phyloP scores from a whole-genome alignment of 2,113 vertebrate genomes.

The Garra rufa region DNA sequence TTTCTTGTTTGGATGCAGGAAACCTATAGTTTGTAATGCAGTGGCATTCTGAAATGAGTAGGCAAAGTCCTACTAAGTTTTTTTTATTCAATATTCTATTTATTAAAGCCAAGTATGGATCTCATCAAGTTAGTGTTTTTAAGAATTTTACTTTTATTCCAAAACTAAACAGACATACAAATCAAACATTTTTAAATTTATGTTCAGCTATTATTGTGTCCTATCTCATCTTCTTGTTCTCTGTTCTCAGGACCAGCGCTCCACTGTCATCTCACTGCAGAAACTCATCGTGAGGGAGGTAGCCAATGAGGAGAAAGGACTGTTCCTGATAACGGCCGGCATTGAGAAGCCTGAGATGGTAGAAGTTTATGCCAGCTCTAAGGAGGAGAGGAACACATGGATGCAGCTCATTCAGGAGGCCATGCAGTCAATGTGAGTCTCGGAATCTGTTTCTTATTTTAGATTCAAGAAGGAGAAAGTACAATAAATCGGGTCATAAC shows the following conservation, averaged over 20 bases:
- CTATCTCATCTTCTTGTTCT: neutral
- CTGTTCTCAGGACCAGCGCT: slow-evolving; percentile 85
- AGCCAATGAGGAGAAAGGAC: slow-evolving; percentile 90
- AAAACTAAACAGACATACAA: too few species aligned
- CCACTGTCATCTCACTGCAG: slow-evolving; percentile 91
- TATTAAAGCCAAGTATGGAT: too few species aligned
- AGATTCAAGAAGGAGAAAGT: too few species aligned
- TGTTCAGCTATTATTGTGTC: too few species aligned
- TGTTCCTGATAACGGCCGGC: slow-evolving; percentile 91
- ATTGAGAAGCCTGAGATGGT: slow-evolving; percentile 89
- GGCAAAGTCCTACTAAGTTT: too few species aligned
- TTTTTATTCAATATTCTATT: too few species aligned
- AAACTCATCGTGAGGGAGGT: slow-evolving; percentile 91
- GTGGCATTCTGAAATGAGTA: too few species aligned
- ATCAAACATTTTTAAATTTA: too few species aligned
- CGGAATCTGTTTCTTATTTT: neutral
- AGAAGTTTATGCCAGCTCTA: slow-evolving; percentile 88
- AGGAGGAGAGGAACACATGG: slow-evolving; percentile 91
- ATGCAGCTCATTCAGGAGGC: slow-evolving; percentile 87
- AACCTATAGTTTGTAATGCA: neutral
- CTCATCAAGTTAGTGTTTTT: too few species aligned
- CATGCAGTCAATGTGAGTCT: slow-evolving; percentile 84
- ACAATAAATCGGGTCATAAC: too few species aligned
- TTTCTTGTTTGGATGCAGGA: slow-evolving; percentile 1
- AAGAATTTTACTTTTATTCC: too few species aligned